Evolutionary conservation across 2,888 invertebrate genomes (phyloP).

Genomic region (Polietes domitor): DNA sequence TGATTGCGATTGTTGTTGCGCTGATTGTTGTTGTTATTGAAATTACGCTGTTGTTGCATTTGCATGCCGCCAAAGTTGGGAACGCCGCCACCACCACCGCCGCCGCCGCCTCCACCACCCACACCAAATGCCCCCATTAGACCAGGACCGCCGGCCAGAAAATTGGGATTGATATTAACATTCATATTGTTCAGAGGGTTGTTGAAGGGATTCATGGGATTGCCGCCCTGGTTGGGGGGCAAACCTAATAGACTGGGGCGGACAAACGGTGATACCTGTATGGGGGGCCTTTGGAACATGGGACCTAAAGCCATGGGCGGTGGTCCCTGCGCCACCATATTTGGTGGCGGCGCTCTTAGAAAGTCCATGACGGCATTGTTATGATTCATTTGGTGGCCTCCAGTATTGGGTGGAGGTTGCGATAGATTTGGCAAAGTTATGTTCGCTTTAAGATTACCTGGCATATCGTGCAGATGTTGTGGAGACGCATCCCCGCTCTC

Average conservation of each 20-base stretch:
- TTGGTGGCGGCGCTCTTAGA: slow-evolving; percentile 76
- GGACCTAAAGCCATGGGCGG: slow-evolving; percentile 75
- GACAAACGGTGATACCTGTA: slow-evolving; percentile 74
- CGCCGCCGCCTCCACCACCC: slow-evolving; percentile 5
- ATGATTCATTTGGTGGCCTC: slow-evolving; percentile 56
- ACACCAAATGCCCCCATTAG: slow-evolving; percentile 54
- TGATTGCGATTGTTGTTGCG: slow-evolving; percentile 64
- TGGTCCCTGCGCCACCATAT: slow-evolving; percentile 69
- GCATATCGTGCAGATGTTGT: slow-evolving; percentile 47
- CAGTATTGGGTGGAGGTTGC: slow-evolving; percentile 73
- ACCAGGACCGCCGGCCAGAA: slow-evolving; percentile 56
- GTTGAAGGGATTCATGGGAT: slow-evolving; percentile 73
- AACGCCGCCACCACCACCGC: background rate
- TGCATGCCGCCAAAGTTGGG: slow-evolving; percentile 34
- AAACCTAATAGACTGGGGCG: slow-evolving; percentile 84
- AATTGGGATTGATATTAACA: slow-evolving; percentile 62
- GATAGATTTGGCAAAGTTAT: slow-evolving; percentile 74
- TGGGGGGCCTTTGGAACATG: slow-evolving; percentile 78
- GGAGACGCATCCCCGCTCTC: slow-evolving; percentile 31
- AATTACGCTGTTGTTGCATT: slow-evolving; percentile 60
- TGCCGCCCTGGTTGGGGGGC: slow-evolving; percentile 79
- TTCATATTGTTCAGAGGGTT: slow-evolving; percentile 54
- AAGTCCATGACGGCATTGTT: slow-evolving; percentile 69
- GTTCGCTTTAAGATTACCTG: slow-evolving; percentile 61
- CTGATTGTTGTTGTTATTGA: slow-evolving; percentile 56